Percentiles rank a stretch among this genome's conserved stretches.
Conservation (phyloP, 1,140 invertebrate species). For the Drosophila ananassae region DNA sequence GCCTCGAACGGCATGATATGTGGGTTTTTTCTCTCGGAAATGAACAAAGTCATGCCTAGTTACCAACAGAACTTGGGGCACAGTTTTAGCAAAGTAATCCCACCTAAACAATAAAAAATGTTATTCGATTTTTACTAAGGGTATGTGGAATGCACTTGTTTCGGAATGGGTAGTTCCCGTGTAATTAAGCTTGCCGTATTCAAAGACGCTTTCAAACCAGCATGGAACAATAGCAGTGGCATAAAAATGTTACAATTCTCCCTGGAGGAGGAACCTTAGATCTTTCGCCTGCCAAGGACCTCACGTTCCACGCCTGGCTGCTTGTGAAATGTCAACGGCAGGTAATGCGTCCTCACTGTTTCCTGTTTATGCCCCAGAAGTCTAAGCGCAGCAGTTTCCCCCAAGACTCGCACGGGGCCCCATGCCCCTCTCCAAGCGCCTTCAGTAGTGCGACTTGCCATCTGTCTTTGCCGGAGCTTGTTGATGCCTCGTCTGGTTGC, state of each 20-base stretch:
- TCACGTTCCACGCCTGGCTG: slow-evolving; percentile 58
- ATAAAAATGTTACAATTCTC: slow-evolving; percentile 24
- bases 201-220: slow-evolving; percentile 18
- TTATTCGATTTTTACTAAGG: not conserved
- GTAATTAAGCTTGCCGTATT: slow-evolving; percentile 28
- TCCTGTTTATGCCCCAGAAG: slow-evolving; percentile 51
- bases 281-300: slow-evolving; percentile 49
- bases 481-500: slow-evolving; percentile 37
- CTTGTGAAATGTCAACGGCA: slow-evolving; percentile 72
- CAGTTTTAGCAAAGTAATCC: slow-evolving; percentile 13
- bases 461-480: slow-evolving; percentile 22
- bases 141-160: not conserved
- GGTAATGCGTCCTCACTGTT: slow-evolving; percentile 66
- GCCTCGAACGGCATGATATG: slow-evolving; percentile 37
- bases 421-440: not conserved
- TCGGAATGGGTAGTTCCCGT: not conserved
- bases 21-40: slow-evolving; percentile 22
- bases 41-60: slow-evolving; percentile 26
- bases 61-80: slow-evolving; percentile 13
- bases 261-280: slow-evolving; percentile 42
- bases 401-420: slow-evolving; percentile 7
- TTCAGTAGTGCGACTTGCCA: slow-evolving; percentile 25
- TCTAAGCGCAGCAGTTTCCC: slow-evolving; percentile 10
- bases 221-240: slow-evolving; percentile 20
- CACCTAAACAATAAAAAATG: not conserved